These are phyloP conservation scores for Pygathrix nemaeus DNA, from an alignment of 2,113 vertebrate genomes.

Conservation along the genomic window DNA sequence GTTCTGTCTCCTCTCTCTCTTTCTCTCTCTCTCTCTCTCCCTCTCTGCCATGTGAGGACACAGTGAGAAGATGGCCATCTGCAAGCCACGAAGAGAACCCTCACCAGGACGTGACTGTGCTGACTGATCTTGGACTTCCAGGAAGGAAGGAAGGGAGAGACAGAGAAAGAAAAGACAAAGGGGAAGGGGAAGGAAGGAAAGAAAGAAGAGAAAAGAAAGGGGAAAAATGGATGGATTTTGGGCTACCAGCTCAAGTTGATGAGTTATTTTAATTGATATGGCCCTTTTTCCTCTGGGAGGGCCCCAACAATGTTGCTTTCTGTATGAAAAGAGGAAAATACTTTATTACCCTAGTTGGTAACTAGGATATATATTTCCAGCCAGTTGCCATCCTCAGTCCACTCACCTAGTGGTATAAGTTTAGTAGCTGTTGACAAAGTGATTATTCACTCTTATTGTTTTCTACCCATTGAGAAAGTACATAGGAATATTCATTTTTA, in stretches of 20 bases:
- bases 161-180: too few species aligned
- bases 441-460: background rate
- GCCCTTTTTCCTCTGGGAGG: background rate
- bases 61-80: background rate
- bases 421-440: background rate
- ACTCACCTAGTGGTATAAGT: background rate
- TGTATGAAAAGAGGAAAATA: background rate
- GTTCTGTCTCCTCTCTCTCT: too few species aligned
- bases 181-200: too few species aligned
- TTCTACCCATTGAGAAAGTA: background rate
- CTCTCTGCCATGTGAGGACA: background rate
- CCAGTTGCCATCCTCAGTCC: background rate
- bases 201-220: background rate
- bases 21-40: too few species aligned
- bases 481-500: background rate
- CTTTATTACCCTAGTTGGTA: background rate
- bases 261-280: background rate
- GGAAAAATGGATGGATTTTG: background rate
- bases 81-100: background rate
- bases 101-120: background rate
- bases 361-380: background rate
- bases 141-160: too few species aligned
- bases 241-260: background rate
- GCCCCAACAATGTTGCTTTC: background rate
- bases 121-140: background rate